Conservation (phyloP, 2,113 vertebrate genomes). For the Phaetusa simplex region DNA sequence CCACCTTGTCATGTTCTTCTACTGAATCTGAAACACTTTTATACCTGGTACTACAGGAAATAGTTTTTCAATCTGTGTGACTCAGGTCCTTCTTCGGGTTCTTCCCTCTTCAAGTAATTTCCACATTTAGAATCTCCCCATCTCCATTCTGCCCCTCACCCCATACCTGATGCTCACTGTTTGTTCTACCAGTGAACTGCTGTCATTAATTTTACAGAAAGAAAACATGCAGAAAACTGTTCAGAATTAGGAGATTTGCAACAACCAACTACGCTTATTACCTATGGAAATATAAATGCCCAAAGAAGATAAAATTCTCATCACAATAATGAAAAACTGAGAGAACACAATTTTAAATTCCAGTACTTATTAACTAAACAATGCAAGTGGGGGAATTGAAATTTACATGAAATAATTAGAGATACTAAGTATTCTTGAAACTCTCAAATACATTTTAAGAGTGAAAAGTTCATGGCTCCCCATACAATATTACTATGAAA, state of each 20-base stretch:
- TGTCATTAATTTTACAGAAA: constrained; percentile 64
- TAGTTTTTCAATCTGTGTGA: not conserved
- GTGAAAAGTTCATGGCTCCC: constrained; percentile 67
- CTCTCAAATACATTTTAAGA: constrained; percentile 64
- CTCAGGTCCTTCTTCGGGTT: not conserved
- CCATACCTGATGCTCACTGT: constrained; percentile 10
- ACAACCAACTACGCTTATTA: constrained; percentile 58
- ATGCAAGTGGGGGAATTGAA: constrained; percentile 47
- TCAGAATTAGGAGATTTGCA: constrained; percentile 40
- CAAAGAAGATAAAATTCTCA: constrained; percentile 65
- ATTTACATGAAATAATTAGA: constrained; percentile 73
- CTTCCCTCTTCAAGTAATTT: not conserved
- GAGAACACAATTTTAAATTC: constrained; percentile 64
- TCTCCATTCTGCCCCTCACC: not conserved
- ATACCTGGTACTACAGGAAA: not conserved
- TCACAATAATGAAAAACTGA: constrained; percentile 54
- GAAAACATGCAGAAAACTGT: constrained; percentile 46
- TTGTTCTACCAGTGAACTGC: constrained; percentile 23
- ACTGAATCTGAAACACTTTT: not conserved
- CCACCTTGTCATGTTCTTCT: not conserved
- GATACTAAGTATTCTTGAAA: constrained; percentile 61
- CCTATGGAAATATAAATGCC: constrained; percentile 65
- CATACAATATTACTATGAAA: constrained; percentile 59
- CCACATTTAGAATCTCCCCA: not conserved
- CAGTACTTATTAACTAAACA: constrained; percentile 67